Conservation (phyloP, 2,797 vertebrate genomes). For the Basileuterus tristriatus region DNA sequence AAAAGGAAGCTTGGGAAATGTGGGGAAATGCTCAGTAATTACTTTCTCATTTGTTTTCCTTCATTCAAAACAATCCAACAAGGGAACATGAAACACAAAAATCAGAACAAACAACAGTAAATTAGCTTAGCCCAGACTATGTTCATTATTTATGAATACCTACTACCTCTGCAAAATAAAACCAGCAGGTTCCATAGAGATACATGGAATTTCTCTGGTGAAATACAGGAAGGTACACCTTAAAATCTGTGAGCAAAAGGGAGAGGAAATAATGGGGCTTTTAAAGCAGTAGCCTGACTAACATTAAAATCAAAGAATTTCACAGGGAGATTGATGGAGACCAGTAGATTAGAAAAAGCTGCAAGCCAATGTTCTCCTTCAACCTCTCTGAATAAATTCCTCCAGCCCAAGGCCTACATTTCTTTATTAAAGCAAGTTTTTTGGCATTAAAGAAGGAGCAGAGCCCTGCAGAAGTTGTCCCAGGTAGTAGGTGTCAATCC, state of each 20-base stretch:
- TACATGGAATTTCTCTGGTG: not conserved
- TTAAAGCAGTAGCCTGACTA: not conserved
- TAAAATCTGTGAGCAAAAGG: not conserved
- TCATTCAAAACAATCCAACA: not conserved
- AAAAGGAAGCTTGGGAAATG: slow-evolving; percentile 31
- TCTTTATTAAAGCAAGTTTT: not conserved
- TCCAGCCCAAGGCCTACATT: not conserved
- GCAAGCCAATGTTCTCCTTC: not conserved
- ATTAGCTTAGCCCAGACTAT: not conserved
- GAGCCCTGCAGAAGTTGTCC: not conserved
- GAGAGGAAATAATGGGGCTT: not conserved
- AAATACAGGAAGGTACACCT: not conserved
- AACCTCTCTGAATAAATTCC: not conserved
- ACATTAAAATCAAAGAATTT: not conserved
- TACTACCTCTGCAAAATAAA: not conserved
- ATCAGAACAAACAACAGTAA: not conserved
- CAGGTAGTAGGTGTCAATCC: not conserved
- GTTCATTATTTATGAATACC: not conserved
- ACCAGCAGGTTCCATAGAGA: not conserved
- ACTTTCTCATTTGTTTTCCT: not conserved
- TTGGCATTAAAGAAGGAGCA: not conserved
- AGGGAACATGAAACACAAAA: not conserved
- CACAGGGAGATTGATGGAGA: not conserved
- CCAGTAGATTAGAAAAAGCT: not conserved
- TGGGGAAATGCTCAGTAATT: slow-evolving; percentile 17